phyloP scores from a whole-genome alignment of 2,797 vertebrate genomes.

The Acipenser oxyrinchus region DNA sequence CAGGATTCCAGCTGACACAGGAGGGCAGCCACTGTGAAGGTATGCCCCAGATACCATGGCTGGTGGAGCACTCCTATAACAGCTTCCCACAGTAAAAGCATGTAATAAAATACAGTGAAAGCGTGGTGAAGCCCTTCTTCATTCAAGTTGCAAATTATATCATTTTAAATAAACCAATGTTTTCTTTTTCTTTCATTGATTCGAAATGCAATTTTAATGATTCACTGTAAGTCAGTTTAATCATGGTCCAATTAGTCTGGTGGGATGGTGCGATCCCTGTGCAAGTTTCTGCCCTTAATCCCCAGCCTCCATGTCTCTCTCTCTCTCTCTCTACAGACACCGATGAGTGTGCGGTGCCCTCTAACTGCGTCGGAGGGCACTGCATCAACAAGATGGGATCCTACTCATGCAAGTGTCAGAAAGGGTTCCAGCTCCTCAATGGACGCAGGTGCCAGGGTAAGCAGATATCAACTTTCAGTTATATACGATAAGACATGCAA shows the following conservation, averaged over 20 bases:
- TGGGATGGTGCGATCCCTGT: no score
- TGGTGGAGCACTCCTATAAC: no score
- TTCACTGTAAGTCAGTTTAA: no score
- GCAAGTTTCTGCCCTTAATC: not conserved
- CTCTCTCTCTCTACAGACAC: constrained; percentile 55
- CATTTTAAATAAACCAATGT: no score
- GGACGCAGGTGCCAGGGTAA: constrained; percentile 77
- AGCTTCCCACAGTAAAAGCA: no score
- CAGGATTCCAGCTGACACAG: constrained; percentile 71
- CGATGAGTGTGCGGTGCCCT: constrained; percentile 73
- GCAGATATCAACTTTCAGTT: constrained; percentile 3
- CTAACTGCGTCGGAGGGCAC: constrained; percentile 71
- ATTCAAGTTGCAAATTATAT: no score
- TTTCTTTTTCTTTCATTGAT: no score
- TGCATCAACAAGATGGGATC: constrained; percentile 83
- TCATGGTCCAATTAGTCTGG: no score
- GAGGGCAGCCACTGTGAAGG: constrained; percentile 80
- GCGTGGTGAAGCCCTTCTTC: no score
- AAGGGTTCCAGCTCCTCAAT: constrained; percentile 65
- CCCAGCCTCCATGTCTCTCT: not conserved
- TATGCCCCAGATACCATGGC: constrained; percentile 25
- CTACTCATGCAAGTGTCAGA: constrained; percentile 76
- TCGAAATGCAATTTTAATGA: no score
- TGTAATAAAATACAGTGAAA: no score
- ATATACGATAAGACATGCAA: no score